A percentile compares a stretch with the other conserved stretches of the same genome.
These are phyloP conservation scores for Drosophila littoralis DNA, from an alignment of 1,140 invertebrate genomes.

Conservation along the genomic window DNA sequence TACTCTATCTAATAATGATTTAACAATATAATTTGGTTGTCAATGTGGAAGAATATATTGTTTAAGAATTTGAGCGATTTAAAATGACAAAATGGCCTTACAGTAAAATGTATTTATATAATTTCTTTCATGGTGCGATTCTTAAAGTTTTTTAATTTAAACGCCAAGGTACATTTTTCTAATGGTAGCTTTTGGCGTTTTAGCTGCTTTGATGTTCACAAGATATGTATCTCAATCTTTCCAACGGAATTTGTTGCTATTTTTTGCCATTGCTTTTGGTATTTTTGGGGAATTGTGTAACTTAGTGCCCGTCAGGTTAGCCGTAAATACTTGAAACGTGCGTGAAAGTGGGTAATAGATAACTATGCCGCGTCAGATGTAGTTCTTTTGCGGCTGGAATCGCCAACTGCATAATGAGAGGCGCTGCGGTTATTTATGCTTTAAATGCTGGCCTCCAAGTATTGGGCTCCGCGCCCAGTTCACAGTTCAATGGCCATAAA, in stretches of 20 bases:
- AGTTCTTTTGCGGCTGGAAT: slow-evolving; percentile 5
- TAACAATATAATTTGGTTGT: too few relatives aligned
- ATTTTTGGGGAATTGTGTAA: slow-evolving; percentile 7
- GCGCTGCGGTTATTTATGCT: slow-evolving; percentile 52
- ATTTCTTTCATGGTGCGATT: not conserved
- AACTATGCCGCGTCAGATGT: slow-evolving; percentile 38
- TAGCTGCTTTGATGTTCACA: not conserved
- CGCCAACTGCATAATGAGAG: slow-evolving; percentile 44
- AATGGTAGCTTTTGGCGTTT: not conserved
- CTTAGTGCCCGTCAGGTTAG: slow-evolving; percentile 17
- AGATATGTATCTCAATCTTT: not conserved
- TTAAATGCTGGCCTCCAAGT: slow-evolving; percentile 52
- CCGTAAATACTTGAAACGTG: slow-evolving; percentile 51
- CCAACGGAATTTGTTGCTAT: not conserved
- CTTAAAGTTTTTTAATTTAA: not conserved
- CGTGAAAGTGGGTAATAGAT: slow-evolving; percentile 55
- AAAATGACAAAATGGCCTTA: too few relatives aligned
- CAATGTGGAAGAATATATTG: too few relatives aligned
- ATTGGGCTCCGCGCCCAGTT: slow-evolving; percentile 5
- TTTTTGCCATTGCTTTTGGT: not conserved
- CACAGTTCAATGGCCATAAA: slow-evolving; percentile 46
- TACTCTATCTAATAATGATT: too few relatives aligned
- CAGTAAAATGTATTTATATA: too few relatives aligned
- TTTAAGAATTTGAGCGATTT: too few relatives aligned
- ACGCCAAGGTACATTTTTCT: not conserved